These are phyloP conservation scores for Euclidia mi DNA, from an alignment of 2,888 invertebrate species.

Conservation along the genomic window DNA sequence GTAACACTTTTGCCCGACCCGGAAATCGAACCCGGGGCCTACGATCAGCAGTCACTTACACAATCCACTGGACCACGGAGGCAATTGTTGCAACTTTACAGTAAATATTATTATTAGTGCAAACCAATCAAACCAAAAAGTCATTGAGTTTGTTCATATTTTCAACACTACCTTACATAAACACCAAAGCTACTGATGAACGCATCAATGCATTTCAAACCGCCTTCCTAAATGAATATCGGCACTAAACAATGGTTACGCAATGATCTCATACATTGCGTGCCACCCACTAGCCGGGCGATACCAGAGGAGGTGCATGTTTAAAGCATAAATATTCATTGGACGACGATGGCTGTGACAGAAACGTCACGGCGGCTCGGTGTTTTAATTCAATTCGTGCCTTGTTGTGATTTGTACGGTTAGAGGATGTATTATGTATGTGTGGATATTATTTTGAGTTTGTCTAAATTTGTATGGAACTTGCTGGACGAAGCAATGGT, in stretches of 20 bases:
- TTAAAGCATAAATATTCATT: conserved; percentile 55
- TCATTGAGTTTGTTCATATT: too few relatives aligned
- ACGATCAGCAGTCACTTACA: too few relatives aligned
- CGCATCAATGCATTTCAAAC: not conserved
- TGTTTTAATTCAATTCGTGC: conserved; percentile 53
- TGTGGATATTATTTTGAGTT: not conserved
- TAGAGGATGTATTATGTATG: not conserved
- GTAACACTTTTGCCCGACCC: too few relatives aligned
- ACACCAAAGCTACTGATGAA: not conserved
- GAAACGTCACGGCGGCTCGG: conserved; percentile 42
- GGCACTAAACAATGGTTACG: conserved; percentile 31
- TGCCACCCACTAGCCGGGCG: conserved; percentile 42
- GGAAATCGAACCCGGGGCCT: too few relatives aligned
- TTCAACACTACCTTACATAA: too few relatives aligned
- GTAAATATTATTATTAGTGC: too few relatives aligned
- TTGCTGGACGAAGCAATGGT: too few relatives aligned
- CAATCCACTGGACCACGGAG: too few relatives aligned
- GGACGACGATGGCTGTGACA: conserved; percentile 47
- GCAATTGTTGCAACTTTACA: too few relatives aligned
- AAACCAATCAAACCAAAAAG: too few relatives aligned
- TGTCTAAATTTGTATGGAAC: not conserved
- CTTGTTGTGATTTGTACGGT: conserved; percentile 52
- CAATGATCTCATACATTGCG: conserved; percentile 48
- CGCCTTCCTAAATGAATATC: conserved; percentile 4
- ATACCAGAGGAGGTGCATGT: conserved; percentile 22